These are phyloP conservation scores for Spheniscus humboldti DNA, from an alignment of 2,797 vertebrate genomes.

Conservation along the genomic window DNA sequence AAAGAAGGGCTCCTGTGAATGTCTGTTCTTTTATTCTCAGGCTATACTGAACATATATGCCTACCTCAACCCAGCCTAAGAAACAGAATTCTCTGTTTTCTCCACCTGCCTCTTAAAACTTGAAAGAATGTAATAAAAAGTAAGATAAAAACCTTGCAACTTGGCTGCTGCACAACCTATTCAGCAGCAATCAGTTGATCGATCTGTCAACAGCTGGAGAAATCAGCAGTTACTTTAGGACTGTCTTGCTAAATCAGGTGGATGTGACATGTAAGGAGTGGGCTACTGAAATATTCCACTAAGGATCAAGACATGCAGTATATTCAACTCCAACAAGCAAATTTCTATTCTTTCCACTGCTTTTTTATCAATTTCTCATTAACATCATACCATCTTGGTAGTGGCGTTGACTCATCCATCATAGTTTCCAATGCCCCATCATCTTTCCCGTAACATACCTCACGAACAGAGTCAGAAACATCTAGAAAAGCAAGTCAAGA, in stretches of 20 bases:
- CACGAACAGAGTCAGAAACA: rapidly evolving
- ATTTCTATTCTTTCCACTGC: not conserved
- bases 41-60: not conserved
- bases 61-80: not conserved
- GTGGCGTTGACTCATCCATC: not conserved
- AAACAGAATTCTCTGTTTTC: not conserved
- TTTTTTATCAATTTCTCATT: not conserved
- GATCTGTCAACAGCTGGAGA: not conserved
- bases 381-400: conserved; percentile 15
- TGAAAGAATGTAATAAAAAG: not conserved
- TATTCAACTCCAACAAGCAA: not conserved
- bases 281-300: not conserved
- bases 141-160: not conserved
- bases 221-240: not conserved
- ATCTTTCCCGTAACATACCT: not conserved
- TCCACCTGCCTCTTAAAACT: not conserved
- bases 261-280: not conserved
- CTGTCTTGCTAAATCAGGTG: not conserved
- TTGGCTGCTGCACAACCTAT: not conserved
- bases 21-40: not conserved
- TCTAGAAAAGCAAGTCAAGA: conserved; percentile 30
- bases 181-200: not conserved
- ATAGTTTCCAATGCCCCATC: not conserved
- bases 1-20: not conserved
- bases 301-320: not conserved